phyloP scores from a whole-genome alignment of 2,888 invertebrate species.

The Mimumesa dahlbomi region DNA sequence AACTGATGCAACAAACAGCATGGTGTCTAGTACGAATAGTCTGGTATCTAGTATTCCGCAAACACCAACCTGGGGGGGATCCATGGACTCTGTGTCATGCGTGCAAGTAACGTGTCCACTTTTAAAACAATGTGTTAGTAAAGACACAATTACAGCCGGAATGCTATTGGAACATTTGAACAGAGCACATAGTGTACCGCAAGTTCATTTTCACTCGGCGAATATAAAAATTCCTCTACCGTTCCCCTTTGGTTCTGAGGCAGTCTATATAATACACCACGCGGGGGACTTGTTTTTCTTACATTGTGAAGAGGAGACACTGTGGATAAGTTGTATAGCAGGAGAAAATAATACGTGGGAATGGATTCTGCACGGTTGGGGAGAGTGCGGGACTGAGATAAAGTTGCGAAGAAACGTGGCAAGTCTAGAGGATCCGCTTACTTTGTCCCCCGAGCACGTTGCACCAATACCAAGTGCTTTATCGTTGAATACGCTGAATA shows the following conservation, averaged over 20 bases:
- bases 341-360: slow-evolving; percentile 58
- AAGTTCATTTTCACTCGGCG: slow-evolving; percentile 71
- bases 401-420: slow-evolving; percentile 66
- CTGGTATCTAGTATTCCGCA: slow-evolving; percentile 65
- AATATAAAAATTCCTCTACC: slow-evolving; percentile 69
- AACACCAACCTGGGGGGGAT: slow-evolving; percentile 74
- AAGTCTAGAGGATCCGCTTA: slow-evolving; percentile 63
- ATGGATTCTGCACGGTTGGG: slow-evolving; percentile 70
- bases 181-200: slow-evolving; percentile 66
- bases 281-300: slow-evolving; percentile 72
- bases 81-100: slow-evolving; percentile 71
- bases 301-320: slow-evolving; percentile 35
- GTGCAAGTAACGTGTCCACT: slow-evolving; percentile 68
- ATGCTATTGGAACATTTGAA: slow-evolving; percentile 71
- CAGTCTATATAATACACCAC: slow-evolving; percentile 70
- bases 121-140: slow-evolving; percentile 58
- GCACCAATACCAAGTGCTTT: slow-evolving; percentile 69
- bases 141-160: slow-evolving; percentile 60
- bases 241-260: slow-evolving; percentile 67
- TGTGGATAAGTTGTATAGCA: slow-evolving; percentile 44
- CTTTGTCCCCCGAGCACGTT: slow-evolving; percentile 56
- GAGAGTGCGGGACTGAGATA: slow-evolving; percentile 63
- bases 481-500: slow-evolving; percentile 51
- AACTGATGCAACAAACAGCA: slow-evolving; percentile 4
- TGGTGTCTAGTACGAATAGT: slow-evolving; percentile 33